Evolutionary conservation across 2,113 vertebrate genomes (phyloP), one percentile per base, ranked within the genome.

Genomic region (Colius striatus): DNA sequence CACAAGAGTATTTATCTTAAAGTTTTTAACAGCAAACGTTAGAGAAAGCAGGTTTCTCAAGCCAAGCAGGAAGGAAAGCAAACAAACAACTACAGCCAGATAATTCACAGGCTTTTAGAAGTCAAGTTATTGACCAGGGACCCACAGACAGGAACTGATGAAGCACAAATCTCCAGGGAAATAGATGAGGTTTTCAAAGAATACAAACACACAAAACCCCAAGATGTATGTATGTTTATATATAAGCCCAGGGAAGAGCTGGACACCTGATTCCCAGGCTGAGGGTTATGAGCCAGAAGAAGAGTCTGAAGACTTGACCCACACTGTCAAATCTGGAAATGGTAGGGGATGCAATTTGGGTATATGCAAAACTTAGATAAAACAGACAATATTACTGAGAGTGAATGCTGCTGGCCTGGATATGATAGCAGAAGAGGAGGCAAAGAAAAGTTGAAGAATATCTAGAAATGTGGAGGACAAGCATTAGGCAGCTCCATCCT

Each of bases 1-100:
- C 19, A 1, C 45, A 72, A 86, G 68, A 68, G 57, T 9, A 3
- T 72, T 93, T 90, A 82, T 94, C 72, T 55, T 81, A 29, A 80
- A 71, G 54, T 53, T 95, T 93, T 93, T 91, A 94, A 83, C 73
- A 94, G 85, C 60, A 82, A 89, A 75, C 8, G 10, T 80, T 67
- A 41, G 36, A 36, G 79, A 94, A 62, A 65, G 72, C 87, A 78
- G 83, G 50, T 92, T 95, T 97, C 85, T 92, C 72, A 81, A 86
- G 93, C 76, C 90, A 93, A 93, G 88, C 90, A 94, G 91, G 95
- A 96, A 96, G 90, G 63, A 79, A 95, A 94, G 83, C 67, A 95
- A 93, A 86, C 71, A 95, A 97, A 77, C 81, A 93, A 63, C 43
- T 83, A 50, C 63, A 94, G 74, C 73, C 57, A 92, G 75, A 74